Base-by-base conservation (phyloP, 2,113 vertebrate species). In the Tichodroma muraria region DNA sequence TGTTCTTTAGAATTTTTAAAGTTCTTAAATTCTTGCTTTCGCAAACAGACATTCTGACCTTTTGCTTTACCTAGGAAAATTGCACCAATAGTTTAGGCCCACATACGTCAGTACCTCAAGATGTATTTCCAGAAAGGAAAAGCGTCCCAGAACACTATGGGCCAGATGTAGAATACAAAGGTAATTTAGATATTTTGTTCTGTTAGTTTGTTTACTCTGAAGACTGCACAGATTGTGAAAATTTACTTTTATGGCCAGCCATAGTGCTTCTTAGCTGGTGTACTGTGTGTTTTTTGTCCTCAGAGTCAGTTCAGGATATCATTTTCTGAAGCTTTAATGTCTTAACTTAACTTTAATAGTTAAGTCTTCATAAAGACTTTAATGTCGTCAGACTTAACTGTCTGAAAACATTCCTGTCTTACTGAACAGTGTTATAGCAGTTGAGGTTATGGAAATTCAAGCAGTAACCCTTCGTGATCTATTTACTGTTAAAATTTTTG, bases 51-150 rank as follows among this genome's bases (percentile, higher is more conserved):
- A 10, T 59, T 82, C 44, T 88, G 31, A 71, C 13, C 21, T 81
- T 85, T 56, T 90, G 33, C 52, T 88, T 68, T 75, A 45, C 49
- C 37, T 79, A 97, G 97, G 78, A 90, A 64, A 95, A 95, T 72
- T 59, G 71, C 33, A 78, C 69, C 8, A 86, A 52, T 85, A 95
- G 45, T 53, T 81, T 24, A 63, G 93, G 38, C 53, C 85, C 94
- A 38, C 20, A 82, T 47, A 61, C 94, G 54, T 17, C 92, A 75
- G 5, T 64, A 68, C 57, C 94, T 89, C 86, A 86, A 19, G 60
- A 80, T 89, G 56, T 78, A 75, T 86, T 92, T 96, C 40, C 80
- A 68, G 68, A 40, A 86, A 37, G 28, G 7, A 45, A 42, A 71
- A 90, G 37, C 33, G 52, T 52, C 52, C n/a, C 49, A 47, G 88